Evolutionary conservation across 2,113 vertebrate species (phyloP).

Genomic region (Ciconia boyciana): DNA sequence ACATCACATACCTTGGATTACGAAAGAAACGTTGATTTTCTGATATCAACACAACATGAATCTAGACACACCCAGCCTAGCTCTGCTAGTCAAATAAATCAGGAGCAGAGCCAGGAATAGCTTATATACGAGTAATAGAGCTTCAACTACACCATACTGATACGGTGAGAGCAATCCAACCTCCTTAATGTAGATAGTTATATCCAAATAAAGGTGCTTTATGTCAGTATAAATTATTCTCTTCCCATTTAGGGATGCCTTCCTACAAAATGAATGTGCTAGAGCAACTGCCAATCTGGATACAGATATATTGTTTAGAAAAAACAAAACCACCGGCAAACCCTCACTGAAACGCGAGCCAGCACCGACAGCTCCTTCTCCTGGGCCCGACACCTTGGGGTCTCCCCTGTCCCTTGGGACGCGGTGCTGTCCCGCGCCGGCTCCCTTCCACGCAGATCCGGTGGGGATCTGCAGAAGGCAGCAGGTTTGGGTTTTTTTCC

Average conservation of each 20-base stretch:
- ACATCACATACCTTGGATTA: slow-evolving; percentile 18
- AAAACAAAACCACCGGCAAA: neutral
- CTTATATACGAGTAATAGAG: slow-evolving; percentile 20
- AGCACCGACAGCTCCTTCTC: neutral
- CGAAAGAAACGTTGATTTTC: slow-evolving; percentile 19
- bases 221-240: slow-evolving; percentile 36
- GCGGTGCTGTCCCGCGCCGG: fast-evolving
- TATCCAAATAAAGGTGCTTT: slow-evolving; percentile 52
- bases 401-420: neutral
- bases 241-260: slow-evolving; percentile 45
- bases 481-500: neutral
- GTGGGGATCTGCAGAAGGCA: neutral
- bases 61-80: slow-evolving; percentile 30
- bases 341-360: fast-evolving
- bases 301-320: neutral
- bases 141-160: neutral
- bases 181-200: slow-evolving; percentile 43
- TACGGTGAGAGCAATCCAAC: neutral
- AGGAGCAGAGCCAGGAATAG: slow-evolving; percentile 21
- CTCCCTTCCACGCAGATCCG: neutral
- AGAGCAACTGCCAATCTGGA: slow-evolving; percentile 17
- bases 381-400: neutral
- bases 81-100: slow-evolving; percentile 13
- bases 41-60: slow-evolving; percentile 26
- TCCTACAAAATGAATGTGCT: slow-evolving; percentile 10